A percentile compares a stretch with the other conserved stretches of the same genome.
These are phyloP conservation scores for Rhabdornis inornatus DNA, from an alignment of 2,113 vertebrate species.

Conservation along the genomic window DNA sequence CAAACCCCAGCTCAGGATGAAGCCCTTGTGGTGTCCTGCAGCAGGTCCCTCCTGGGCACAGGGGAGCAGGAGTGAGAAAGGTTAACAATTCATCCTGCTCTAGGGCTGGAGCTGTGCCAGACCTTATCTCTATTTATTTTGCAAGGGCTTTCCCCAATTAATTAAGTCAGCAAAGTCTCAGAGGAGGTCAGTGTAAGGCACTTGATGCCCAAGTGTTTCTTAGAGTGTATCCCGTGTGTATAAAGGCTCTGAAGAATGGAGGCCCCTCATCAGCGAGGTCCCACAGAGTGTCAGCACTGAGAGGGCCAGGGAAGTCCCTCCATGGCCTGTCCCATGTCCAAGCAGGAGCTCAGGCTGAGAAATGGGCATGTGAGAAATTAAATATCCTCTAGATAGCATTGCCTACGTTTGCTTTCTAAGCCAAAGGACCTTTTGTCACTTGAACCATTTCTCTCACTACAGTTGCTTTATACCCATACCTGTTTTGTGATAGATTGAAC, in stretches of 20 bases:
- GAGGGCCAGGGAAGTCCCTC: not conserved
- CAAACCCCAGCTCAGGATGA: not conserved
- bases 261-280: not conserved
- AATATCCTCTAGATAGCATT: not conserved
- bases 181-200: constrained; percentile 35
- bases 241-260: not conserved
- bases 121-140: constrained; percentile 59
- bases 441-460: not conserved
- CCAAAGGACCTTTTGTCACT: not conserved
- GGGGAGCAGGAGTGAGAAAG: not conserved
- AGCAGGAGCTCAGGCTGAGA: not conserved
- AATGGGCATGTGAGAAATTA: not conserved
- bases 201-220: constrained; percentile 37
- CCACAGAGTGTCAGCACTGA: rapidly evolving
- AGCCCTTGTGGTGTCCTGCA: not conserved
- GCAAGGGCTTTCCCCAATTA: constrained; percentile 45
- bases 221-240: not conserved
- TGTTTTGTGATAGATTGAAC: not conserved
- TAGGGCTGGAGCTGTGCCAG: constrained; percentile 33
- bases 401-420: not conserved
- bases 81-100: not conserved
- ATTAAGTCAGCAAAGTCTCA: constrained; percentile 41
- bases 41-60: rapidly evolving
- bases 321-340: not conserved
- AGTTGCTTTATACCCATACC: not conserved